Base-by-base conservation (phyloP, 2,797 vertebrate genomes). In the Knipowitschia caucasica region DNA sequence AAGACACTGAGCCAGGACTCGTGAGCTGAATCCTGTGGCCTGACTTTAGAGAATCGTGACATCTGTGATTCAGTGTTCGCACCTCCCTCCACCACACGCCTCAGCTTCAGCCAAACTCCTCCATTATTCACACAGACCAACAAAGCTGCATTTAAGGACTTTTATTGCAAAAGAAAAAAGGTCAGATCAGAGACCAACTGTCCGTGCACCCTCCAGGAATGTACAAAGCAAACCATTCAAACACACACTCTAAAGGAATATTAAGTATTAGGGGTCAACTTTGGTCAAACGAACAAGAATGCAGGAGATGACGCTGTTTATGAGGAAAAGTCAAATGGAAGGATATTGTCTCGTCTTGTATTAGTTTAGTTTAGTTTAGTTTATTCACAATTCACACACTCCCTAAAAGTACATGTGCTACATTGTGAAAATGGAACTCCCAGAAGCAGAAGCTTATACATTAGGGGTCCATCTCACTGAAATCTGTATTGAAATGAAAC, bases 161-260 rank as follows among this genome's bases (percentile, higher is more conserved):
- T 23, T 42, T 42, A 42, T 23, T 42, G 39, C 12, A 42, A 42
- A 42, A 42, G 39, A 40, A 14, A 34, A 12, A 40, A 12, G 20
- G 11, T 42, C n/a, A 10, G 24, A 6, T 42, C 21, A 23, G n/a
- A 25, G 39, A 42, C 39, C 14, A 42, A 42, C 21, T 42, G 14
- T 36, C 7, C 14, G 15, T 18, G 35, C 35, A 18, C 3, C 18
- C n/a, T 38, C 35, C 17, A 3, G 39, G 39, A 25, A 42, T 25
- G 39, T 24, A 7, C 11, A 25, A 42, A 42, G 39, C 12, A 12
- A 11, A 40, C 6, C 38, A 25, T 14, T 42, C 39, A 21, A 38
- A 9, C 8, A 20, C 8, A 20, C 36, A 39, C 2, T 18, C n/a
- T 36, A 17, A 36, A 36, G 34, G 18, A 14, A 12, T 14, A 14